Percentiles rank a stretch among this genome's conserved stretches.
Evolutionary conservation across 2,797 vertebrate species (phyloP).

Genomic region (Premnoplex brunnescens): DNA sequence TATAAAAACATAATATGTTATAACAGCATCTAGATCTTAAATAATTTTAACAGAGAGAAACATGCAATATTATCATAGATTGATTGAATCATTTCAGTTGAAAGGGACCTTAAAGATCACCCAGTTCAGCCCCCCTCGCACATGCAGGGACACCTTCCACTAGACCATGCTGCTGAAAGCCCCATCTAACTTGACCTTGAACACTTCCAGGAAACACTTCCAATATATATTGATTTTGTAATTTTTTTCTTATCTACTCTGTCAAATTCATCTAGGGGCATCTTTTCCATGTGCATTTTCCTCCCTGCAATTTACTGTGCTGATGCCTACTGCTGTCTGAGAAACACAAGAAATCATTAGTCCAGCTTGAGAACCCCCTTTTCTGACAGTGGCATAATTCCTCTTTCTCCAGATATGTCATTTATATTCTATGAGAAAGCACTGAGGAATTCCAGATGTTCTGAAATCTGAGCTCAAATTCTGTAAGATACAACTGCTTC

Average conservation of each 20-base stretch:
- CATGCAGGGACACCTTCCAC: not conserved
- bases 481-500: not conserved
- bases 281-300: not conserved
- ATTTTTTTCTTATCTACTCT: not conserved
- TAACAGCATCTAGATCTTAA: not conserved
- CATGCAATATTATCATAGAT: not conserved
- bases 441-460: not conserved
- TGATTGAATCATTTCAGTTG: not conserved
- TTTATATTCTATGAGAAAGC: not conserved
- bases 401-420: not conserved
- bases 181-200: not conserved
- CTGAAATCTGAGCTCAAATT: not conserved
- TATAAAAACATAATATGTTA: not conserved
- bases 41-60: not conserved
- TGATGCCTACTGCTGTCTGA: not conserved
- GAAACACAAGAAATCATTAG: not conserved
- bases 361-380: not conserved
- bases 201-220: not conserved
- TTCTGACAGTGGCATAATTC: not conserved
- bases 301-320: not conserved
- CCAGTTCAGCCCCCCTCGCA: not conserved
- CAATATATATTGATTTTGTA: not conserved
- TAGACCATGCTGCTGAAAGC: not conserved
- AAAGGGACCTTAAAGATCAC: not conserved
- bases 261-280: not conserved